phyloP scores from a whole-genome alignment of 1,140 invertebrate genomes.

The Hycleus cichorii region DNA sequence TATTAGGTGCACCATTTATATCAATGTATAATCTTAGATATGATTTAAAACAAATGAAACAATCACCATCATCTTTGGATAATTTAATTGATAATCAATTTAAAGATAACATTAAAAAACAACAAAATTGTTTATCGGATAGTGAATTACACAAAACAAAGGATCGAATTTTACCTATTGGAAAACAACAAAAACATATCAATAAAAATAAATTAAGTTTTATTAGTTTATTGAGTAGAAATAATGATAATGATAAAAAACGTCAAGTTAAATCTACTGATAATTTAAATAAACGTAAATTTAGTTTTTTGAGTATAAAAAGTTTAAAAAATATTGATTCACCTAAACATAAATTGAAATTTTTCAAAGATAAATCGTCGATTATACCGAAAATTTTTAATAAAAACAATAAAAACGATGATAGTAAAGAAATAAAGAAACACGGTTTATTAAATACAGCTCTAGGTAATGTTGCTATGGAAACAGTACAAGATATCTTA shows the following conservation, averaged over 20 bases:
- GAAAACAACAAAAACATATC: not conserved
- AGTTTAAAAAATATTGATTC: too few relatives aligned
- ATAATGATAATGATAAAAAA: too few relatives aligned
- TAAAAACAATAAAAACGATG: constrained; percentile 7
- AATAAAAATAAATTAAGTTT: constrained; percentile 9
- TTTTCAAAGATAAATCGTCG: too few relatives aligned
- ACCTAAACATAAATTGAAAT: too few relatives aligned
- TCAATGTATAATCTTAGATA: constrained; percentile 14
- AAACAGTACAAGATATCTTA: constrained; percentile 26
- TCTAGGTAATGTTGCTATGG: constrained; percentile 28
- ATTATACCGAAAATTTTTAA: not conserved
- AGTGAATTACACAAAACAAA: constrained; percentile 16
- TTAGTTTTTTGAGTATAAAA: constrained; percentile 11
- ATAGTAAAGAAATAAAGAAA: constrained; percentile 2
- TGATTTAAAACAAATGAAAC: constrained; percentile 1
- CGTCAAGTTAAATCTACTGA: not conserved
- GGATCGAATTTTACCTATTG: not conserved
- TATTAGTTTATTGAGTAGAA: not conserved
- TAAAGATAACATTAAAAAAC: not conserved
- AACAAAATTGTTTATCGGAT: constrained; percentile 19
- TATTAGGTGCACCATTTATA: constrained; percentile 26
- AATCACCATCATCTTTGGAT: constrained; percentile 14
- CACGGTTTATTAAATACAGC: constrained; percentile 28
- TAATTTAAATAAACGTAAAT: not conserved
- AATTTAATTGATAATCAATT: not conserved